phyloP scores from a whole-genome alignment of 2,888 invertebrate genomes.

The Polia nebulosa region DNA sequence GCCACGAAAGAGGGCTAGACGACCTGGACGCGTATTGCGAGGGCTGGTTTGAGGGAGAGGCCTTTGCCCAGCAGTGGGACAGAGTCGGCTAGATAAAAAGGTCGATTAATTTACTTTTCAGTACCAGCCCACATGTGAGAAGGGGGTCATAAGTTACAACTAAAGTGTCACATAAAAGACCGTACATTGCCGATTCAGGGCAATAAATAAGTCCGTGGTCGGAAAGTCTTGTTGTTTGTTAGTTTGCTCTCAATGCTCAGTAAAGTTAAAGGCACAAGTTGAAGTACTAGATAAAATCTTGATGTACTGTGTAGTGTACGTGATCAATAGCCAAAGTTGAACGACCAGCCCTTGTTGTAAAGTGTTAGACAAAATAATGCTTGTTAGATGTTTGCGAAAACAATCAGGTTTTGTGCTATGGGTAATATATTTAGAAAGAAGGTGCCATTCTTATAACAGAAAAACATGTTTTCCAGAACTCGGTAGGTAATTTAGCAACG shows the following conservation, averaged over 20 bases:
- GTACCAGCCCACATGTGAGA: no score
- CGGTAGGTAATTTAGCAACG: no score
- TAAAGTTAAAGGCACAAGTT: slow-evolving; percentile 21
- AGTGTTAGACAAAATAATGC: background rate
- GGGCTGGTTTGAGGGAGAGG: no score
- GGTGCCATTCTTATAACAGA: background rate
- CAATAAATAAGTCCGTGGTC: slow-evolving; percentile 22
- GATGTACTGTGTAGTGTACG: slow-evolving; percentile 5
- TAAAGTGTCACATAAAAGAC: background rate
- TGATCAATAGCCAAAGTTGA: slow-evolving; percentile 27
- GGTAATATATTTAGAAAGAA: background rate
- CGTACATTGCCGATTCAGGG: slow-evolving; percentile 17
- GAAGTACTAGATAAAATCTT: slow-evolving; percentile 26
- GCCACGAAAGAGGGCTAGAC: no score
- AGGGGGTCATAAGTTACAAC: no score
- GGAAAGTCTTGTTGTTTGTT: slow-evolving; percentile 16
- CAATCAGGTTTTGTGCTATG: background rate
- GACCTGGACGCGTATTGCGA: no score
- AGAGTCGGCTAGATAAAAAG: no score
- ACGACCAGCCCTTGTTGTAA: background rate
- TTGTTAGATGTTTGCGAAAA: slow-evolving; percentile 8
- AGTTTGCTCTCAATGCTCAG: slow-evolving; percentile 2
- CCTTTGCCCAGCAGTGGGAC: no score
- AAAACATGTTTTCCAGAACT: background rate
- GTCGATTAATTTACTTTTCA: no score